phyloP scores from a whole-genome alignment of 1,140 invertebrate genomes.

The Calliopsis andreniformis region DNA sequence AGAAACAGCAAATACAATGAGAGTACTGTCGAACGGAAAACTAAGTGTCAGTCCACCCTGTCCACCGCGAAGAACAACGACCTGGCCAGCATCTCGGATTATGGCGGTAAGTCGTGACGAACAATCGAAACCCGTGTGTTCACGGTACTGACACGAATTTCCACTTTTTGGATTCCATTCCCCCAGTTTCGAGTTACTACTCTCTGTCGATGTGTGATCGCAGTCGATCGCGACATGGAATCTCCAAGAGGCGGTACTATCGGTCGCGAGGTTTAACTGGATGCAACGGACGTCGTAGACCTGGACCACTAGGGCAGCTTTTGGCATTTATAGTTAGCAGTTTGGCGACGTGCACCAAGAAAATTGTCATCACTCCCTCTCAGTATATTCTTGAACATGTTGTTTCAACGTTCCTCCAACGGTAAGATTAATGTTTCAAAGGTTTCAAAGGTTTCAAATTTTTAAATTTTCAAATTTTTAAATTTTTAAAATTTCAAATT shows the following conservation, averaged over 20 bases:
- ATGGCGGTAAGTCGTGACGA: constrained; percentile 47
- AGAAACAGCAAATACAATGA: constrained; percentile 51
- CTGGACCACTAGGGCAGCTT: constrained; percentile 68
- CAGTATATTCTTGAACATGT: constrained; percentile 65
- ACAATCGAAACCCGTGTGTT: no score
- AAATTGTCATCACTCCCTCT: constrained; percentile 66
- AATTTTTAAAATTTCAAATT: no score
- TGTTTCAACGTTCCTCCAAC: constrained; percentile 60
- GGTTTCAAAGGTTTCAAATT: no score
- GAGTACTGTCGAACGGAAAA: constrained; percentile 30
- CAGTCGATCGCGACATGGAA: constrained; percentile 56
- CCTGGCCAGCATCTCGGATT: constrained; percentile 42
- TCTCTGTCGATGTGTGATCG: constrained; percentile 61
- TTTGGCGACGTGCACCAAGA: constrained; percentile 67
- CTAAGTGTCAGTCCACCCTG: constrained; percentile 53
- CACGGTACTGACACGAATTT: neutral
- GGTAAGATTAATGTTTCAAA: constrained; percentile 54
- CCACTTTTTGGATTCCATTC: neutral
- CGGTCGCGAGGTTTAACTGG: constrained; percentile 54
- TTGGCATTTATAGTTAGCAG: constrained; percentile 67
- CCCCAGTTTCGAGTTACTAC: constrained; percentile 64
- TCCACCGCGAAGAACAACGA: constrained; percentile 57
- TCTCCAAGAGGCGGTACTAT: constrained; percentile 67
- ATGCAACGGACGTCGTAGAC: constrained; percentile 59
- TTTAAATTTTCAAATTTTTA: no score